Evolutionary conservation across 1,140 invertebrate species (phyloP).

Genomic region (Trachymyrmex cornetzi): DNA sequence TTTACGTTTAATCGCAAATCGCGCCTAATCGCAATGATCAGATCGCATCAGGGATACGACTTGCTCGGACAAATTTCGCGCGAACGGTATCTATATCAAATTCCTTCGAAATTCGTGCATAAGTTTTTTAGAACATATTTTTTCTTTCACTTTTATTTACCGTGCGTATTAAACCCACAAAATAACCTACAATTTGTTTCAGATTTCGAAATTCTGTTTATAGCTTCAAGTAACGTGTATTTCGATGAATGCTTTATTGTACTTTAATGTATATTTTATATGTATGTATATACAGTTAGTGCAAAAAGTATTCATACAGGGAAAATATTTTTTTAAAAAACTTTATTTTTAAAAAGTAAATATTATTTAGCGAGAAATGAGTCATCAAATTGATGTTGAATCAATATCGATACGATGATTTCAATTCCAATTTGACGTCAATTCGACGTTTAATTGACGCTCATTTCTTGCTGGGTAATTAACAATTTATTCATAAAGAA

Average conservation of each 20-base stretch:
- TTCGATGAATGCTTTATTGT: background rate
- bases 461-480: too few species aligned
- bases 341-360: too few species aligned
- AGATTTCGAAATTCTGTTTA: background rate
- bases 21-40: constrained; percentile 34
- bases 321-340: too few species aligned
- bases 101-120: background rate
- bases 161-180: background rate
- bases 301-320: too few species aligned
- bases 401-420: too few species aligned
- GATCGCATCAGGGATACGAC: background rate
- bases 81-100: background rate
- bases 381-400: too few species aligned
- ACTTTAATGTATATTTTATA: background rate
- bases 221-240: background rate
- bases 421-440: too few species aligned
- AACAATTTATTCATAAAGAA: too few species aligned
- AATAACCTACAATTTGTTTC: background rate
- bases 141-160: background rate
- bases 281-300: background rate
- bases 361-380: too few species aligned
- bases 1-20: constrained; percentile 29
- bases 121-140: background rate
- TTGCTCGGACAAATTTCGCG: constrained; percentile 13
- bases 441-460: too few species aligned